phyloP scores from a whole-genome alignment of 2,888 invertebrate species.

The Cryptosula pallasiana region DNA sequence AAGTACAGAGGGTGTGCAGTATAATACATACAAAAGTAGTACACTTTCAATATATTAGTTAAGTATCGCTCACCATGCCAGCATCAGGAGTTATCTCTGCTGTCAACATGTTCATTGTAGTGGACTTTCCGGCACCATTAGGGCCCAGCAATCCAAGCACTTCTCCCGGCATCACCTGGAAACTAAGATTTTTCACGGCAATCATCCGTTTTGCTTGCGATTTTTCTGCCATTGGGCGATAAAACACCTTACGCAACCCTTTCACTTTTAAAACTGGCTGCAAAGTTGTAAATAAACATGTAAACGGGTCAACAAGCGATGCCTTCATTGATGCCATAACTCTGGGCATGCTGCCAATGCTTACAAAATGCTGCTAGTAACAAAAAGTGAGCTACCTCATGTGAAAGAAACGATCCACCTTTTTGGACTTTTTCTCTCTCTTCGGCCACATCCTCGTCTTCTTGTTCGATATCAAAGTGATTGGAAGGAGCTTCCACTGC shows the following conservation, averaged over 20 bases:
- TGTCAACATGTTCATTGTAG: slow-evolving; percentile 78
- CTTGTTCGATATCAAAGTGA: background rate
- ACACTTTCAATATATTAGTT: no score
- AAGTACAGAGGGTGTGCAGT: no score
- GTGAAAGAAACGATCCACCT: background rate
- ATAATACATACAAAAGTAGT: no score
- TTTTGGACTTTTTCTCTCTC: background rate
- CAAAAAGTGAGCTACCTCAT: background rate
- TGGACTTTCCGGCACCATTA: slow-evolving; percentile 82
- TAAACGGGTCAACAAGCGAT: no score
- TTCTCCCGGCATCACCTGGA: slow-evolving; percentile 75
- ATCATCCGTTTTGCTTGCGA: slow-evolving; percentile 54
- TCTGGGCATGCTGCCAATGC: background rate
- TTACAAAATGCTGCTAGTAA: background rate
- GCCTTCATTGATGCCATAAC: no score
- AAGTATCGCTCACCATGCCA: slow-evolving; percentile 55
- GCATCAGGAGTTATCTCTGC: slow-evolving; percentile 72
- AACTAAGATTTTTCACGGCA: slow-evolving; percentile 68
- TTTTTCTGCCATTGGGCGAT: slow-evolving; percentile 29
- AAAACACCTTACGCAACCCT: slow-evolving; percentile 63
- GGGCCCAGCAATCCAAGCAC: slow-evolving; percentile 81
- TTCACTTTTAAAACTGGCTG: slow-evolving; percentile 34
- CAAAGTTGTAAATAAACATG: background rate
- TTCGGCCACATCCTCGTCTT: slow-evolving; percentile 17
- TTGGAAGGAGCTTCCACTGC: background rate